Base-by-base conservation (phyloP, 2,888 invertebrate genomes). In the Mylabris sibirica region DNA sequence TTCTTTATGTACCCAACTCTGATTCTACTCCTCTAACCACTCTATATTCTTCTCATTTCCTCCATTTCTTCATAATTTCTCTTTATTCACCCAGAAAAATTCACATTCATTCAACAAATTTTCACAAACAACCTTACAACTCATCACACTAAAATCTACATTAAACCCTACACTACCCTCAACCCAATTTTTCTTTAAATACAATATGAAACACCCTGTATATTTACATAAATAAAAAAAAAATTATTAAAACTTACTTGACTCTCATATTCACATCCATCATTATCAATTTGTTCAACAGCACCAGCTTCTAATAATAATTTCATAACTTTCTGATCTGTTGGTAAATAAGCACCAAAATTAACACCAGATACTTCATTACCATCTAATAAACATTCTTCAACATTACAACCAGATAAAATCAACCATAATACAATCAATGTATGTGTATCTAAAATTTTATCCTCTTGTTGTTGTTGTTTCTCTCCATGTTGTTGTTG, bases 261-360 rank as follows among this genome's bases (percentile, higher is more conserved):
- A 75, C 84, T 84, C 66, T 83, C 83, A 65, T 84, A 84, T 41
- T 84, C 84, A 68, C 84, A 82, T 24, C 83, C 84, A 64, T 84
- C 84, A 1, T 79, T 85, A 69, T 88, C 88, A 62, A 85, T 84
- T 68, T 85, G 84, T 73, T 85, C 85, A 22, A 88, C 90, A 63
- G 88, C 93, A 67, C 93, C 94, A 8, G 94, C 90, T 76, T 94
- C 94, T 61, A 94, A 86, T 34, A 95, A 85, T 35, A 95, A 86
- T 75, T 90, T 89, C 64, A 94, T 82, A n/a, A 84, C 90, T 74
- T 92, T 91, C 2, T 90, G 88, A 82, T 94, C 93, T 0, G 90
- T 89, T 2, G 91, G 90, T 83, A 91, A 85, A 60, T 89, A 88
- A 0, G 89, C 88, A 20, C 88, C 88, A 41, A 88, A 87, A 78